Percentiles rank a stretch among this genome's conserved stretches.
Evolutionary conservation across 2,113 vertebrate species (phyloP).

Genomic region (Glaucidium brasilianum): DNA sequence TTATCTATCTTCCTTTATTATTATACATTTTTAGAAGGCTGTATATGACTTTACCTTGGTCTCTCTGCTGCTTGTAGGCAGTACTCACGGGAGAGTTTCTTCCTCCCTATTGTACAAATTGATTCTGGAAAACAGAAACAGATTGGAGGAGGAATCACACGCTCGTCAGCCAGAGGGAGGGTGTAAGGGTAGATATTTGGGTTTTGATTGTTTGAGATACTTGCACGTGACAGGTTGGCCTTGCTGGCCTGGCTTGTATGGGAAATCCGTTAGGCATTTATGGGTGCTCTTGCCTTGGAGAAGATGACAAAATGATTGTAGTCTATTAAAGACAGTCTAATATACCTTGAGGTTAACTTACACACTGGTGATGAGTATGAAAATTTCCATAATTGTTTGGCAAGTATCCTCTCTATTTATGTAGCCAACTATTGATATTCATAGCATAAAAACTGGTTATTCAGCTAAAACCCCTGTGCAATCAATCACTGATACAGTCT

Average conservation of each 20-base stretch:
- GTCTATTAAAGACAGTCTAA: not conserved
- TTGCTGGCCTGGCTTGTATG: not conserved
- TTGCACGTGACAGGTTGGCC: not conserved
- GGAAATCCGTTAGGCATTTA: not conserved
- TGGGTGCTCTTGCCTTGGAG: not conserved
- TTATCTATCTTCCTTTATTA: not conserved
- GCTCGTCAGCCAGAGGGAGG: not conserved
- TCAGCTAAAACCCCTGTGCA: conserved; percentile 21
- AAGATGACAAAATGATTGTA: not conserved
- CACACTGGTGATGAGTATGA: not conserved
- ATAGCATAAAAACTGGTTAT: conserved; percentile 16
- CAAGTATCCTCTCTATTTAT: conserved; percentile 6
- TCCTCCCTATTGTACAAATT: not conserved
- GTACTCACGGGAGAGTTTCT: not conserved
- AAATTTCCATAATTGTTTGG: conserved; percentile 43
- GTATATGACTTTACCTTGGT: not conserved
- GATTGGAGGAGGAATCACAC: not conserved
- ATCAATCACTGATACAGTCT: conserved; percentile 37
- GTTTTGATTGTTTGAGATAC: not conserved
- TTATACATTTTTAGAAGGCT: not conserved
- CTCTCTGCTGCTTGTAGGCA: not conserved
- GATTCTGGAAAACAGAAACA: not conserved
- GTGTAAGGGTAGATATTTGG: not conserved
- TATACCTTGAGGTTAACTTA: not conserved
- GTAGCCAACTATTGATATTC: conserved; percentile 19